These are phyloP conservation scores for Entomobrya multifasciata DNA, from an alignment of 2,888 invertebrate genomes.

Conservation along the genomic window DNA sequence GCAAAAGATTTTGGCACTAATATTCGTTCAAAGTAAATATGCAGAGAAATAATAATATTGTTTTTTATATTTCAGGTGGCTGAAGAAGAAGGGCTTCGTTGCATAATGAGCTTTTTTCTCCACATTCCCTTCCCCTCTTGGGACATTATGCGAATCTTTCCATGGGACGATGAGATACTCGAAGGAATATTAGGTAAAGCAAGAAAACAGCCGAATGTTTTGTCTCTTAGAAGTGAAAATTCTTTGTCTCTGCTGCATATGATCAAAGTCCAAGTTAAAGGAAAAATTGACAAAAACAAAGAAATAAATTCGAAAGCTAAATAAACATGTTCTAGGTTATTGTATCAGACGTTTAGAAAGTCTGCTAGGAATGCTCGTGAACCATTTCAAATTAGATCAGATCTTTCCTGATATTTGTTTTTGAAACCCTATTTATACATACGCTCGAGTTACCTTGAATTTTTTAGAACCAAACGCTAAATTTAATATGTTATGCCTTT, in stretches of 20 bases:
- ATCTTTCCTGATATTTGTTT: too few relatives aligned
- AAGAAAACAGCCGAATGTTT: too few relatives aligned
- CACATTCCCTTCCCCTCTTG: slow-evolving; percentile 84
- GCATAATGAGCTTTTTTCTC: slow-evolving; percentile 83
- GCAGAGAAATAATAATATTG: too few relatives aligned
- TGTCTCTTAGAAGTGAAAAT: too few relatives aligned
- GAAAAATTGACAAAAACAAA: slow-evolving; percentile 15
- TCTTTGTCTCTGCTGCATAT: too few relatives aligned
- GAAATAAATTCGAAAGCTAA: not conserved
- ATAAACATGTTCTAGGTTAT: slow-evolving; percentile 3
- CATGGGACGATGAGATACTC: slow-evolving; percentile 82
- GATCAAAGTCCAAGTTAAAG: too few relatives aligned
- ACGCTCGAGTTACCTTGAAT: slow-evolving; percentile 9
- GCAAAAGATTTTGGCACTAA: too few relatives aligned
- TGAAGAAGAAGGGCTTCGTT: slow-evolving; percentile 81
- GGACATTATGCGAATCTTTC: slow-evolving; percentile 82
- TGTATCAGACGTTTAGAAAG: not conserved
- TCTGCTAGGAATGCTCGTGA: too few relatives aligned
- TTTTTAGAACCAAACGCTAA: not conserved
- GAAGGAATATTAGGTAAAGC: slow-evolving; percentile 82
- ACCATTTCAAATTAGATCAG: too few relatives aligned
- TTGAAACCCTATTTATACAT: not conserved
- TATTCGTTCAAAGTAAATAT: too few relatives aligned
- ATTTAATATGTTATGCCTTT: not conserved
- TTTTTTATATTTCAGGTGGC: slow-evolving; percentile 79